Evolutionary conservation across 2,113 vertebrate species (phyloP), one percentile per base, ranked within the genome.

Genomic region (Periophthalmodon schlosseri): DNA sequence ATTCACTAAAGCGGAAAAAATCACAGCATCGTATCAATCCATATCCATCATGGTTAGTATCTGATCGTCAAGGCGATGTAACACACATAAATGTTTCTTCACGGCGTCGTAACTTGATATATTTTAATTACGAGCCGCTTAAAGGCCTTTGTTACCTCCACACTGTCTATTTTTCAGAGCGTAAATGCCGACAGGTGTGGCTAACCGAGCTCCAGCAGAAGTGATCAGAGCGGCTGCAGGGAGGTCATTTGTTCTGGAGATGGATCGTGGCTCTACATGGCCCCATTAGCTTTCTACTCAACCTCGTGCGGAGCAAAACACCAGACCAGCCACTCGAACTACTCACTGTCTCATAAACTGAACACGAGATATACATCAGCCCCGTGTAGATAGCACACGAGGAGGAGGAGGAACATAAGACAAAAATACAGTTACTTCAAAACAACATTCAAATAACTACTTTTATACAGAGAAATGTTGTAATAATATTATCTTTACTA

Each of bases 301-400:
- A 10, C 2, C 21, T 18, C 11, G 63, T 44, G 54, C 23, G 50
- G 14, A 23, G 5, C 21, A 64, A 28, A 57, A 39, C 44, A 1
- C 2, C 21, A 4, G n/a, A 21, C 68, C 36, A n/a, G 16, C 47
- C 33, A 34, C 1, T 60, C 33, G 0, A 63, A 18, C 15, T 44
- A 23, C 57, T 72, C 54, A 28, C 24, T 21, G 33, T 72, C 28
- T 49, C 73, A 21, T 68, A 80, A 80, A 78, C 54, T 58, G 47
- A 39, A 66, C 65, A 12, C 24, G 67, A 77, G 57, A 33, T 18
- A 11, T 72, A 72, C 24, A 47, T 57, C 20, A 44, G 14, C 12
- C 49, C 10, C 44, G 24, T 6, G 14, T 15, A 28, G n/a, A 21
- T 10, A 21, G 52, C n/a, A 21, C n/a, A 3, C 6, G 10, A 8